A percentile compares a stretch with the other conserved stretches of the same genome.
These are phyloP conservation scores for Saimiri boliviensis DNA, from an alignment of 2,113 vertebrate species.

Conservation along the genomic window DNA sequence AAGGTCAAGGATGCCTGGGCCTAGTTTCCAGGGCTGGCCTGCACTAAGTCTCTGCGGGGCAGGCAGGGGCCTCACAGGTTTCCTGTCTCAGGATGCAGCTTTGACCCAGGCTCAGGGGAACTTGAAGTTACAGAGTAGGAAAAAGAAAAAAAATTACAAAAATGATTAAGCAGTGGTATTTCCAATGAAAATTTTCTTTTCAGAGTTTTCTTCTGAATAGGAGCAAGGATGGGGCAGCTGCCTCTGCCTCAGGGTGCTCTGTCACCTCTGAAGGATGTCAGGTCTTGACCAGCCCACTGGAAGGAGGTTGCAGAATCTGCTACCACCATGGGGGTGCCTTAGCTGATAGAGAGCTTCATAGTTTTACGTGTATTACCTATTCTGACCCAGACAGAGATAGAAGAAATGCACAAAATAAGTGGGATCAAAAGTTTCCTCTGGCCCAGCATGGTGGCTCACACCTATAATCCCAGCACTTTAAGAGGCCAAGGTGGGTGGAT, in stretches of 20 bases:
- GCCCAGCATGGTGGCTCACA: too few species aligned
- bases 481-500: too few species aligned
- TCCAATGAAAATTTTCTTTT: neutral
- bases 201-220: neutral
- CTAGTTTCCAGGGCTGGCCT: neutral
- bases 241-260: too few species aligned
- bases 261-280: too few species aligned
- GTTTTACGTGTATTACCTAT: neutral
- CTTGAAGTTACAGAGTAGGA: neutral
- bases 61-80: neutral
- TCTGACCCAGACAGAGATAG: neutral
- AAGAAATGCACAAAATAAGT: neutral
- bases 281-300: neutral
- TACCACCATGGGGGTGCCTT: neutral
- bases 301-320: neutral
- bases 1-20: neutral
- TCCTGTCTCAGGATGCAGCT: neutral
- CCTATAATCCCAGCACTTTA: too few species aligned
- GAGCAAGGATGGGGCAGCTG: neutral
- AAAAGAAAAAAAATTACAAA: neutral
- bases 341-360: too few species aligned
- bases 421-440: too few species aligned
- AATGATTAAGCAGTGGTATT: neutral
- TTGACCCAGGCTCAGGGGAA: neutral
- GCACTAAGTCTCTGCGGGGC: neutral